These are phyloP conservation scores for Cetoscarus ocellatus DNA, from an alignment of 2,797 vertebrate species.

Conservation along the genomic window DNA sequence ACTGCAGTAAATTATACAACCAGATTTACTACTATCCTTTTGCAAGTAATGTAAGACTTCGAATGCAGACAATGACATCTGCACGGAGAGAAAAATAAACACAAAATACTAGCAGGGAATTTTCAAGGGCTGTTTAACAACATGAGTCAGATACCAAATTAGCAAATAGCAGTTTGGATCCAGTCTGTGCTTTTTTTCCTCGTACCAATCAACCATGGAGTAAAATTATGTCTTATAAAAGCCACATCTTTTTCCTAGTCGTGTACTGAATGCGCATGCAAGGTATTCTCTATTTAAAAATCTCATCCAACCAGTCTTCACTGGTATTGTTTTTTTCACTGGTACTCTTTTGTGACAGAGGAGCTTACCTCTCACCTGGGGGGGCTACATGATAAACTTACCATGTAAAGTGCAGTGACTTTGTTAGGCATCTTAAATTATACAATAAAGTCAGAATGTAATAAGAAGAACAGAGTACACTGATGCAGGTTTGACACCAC, in stretches of 20 bases:
- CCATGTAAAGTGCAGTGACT: too few relatives aligned
- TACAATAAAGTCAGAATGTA: not conserved
- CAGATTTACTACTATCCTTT: not conserved
- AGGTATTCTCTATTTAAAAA: not conserved
- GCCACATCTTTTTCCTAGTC: not conserved
- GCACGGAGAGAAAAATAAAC: not conserved
- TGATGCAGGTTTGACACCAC: not conserved
- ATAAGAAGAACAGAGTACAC: not conserved
- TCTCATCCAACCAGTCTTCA: not conserved
- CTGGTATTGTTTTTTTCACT: not conserved
- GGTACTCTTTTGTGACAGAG: too few relatives aligned
- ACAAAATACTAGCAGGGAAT: not conserved
- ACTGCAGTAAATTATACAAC: not conserved
- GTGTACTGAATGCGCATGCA: not conserved
- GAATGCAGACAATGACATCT: not conserved
- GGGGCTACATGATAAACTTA: not conserved
- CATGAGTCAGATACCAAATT: too few relatives aligned
- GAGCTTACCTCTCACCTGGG: too few relatives aligned
- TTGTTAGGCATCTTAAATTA: too few relatives aligned
- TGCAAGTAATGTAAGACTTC: too few relatives aligned
- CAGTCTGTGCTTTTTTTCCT: not conserved
- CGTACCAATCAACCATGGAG: not conserved
- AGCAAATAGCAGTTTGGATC: not conserved
- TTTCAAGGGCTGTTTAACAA: not conserved
- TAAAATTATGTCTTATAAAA: not conserved